Evolutionary conservation across 2,888 invertebrate genomes (phyloP).

Genomic region (Lasiommata megera): DNA sequence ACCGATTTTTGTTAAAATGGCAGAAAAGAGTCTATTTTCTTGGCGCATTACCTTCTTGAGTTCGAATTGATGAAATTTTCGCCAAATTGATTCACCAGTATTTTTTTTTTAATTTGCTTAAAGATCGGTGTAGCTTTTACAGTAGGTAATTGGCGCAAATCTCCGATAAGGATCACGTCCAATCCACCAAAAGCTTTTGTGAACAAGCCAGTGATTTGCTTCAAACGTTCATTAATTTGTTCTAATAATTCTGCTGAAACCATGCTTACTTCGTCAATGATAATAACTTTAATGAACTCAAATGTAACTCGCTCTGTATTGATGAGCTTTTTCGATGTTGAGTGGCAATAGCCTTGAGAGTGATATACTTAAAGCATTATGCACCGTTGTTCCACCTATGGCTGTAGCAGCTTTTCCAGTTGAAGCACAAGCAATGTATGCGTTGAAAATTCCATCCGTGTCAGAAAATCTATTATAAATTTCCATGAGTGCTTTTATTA

Average conservation of each 20-base stretch:
- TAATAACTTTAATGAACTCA: slow-evolving; percentile 20
- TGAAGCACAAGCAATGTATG: slow-evolving; percentile 51
- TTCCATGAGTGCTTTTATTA: slow-evolving; percentile 38
- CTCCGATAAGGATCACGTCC: not conserved
- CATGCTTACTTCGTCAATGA: not conserved
- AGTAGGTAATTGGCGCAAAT: not conserved
- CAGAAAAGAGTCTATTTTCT: not conserved
- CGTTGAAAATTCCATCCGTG: slow-evolving; percentile 47
- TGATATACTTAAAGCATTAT: too few relatives aligned
- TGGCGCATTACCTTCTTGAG: not conserved
- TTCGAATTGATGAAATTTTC: not conserved
- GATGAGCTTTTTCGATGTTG: slow-evolving; percentile 44
- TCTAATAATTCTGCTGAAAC: not conserved
- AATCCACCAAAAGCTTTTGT: not conserved
- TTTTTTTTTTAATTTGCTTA: too few relatives aligned
- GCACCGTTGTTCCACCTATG: slow-evolving; percentile 51
- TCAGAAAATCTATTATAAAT: slow-evolving; percentile 53
- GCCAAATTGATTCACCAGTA: not conserved
- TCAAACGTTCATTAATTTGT: not conserved
- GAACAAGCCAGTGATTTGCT: not conserved
- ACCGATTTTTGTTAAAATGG: not conserved
- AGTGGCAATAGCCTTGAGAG: slow-evolving; percentile 44
- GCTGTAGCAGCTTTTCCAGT: slow-evolving; percentile 53
- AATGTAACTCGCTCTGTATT: slow-evolving; percentile 49
- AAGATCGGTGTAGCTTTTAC: not conserved